These are phyloP conservation scores for Triplophysa dalaica DNA, from an alignment of 2,113 vertebrate genomes.

Conservation along the genomic window DNA sequence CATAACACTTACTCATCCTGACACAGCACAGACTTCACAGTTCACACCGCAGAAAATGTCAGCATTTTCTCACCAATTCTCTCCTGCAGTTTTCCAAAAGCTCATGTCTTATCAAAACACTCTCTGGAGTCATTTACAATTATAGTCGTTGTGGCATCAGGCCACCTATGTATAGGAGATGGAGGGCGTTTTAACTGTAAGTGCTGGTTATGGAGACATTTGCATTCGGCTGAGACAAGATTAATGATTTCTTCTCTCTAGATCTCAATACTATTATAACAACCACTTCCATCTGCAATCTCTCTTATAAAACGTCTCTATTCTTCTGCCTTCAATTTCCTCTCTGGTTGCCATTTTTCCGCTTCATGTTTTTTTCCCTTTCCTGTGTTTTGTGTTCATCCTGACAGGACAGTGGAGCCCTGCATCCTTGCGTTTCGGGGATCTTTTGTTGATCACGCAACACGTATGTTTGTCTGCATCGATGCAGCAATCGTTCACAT, in stretches of 20 bases:
- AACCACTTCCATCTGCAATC: slow-evolving; percentile 2
- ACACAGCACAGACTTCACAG: slow-evolving; percentile 37
- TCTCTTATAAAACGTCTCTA: slow-evolving; percentile 34
- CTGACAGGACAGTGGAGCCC: neutral
- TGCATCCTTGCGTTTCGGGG: too few species aligned
- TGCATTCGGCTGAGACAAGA: slow-evolving; percentile 23
- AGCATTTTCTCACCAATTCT: slow-evolving; percentile 6
- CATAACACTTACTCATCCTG: slow-evolving; percentile 56
- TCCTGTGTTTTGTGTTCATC: slow-evolving; percentile 37
- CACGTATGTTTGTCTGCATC: too few species aligned
- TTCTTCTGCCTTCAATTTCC: slow-evolving; percentile 35
- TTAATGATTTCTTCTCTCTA: slow-evolving; percentile 24
- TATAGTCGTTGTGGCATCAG: slow-evolving; percentile 12
- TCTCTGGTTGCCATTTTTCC: slow-evolving; percentile 12
- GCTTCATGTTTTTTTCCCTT: slow-evolving; percentile 5
- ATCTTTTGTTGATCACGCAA: too few species aligned
- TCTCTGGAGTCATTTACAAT: slow-evolving; percentile 29
- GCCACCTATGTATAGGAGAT: slow-evolving; percentile 18
- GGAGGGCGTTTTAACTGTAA: slow-evolving; percentile 7
- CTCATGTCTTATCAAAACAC: slow-evolving; percentile 25
- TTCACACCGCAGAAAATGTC: slow-evolving; percentile 31
- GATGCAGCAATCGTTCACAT: too few species aligned
- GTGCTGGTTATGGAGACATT: slow-evolving; percentile 14
- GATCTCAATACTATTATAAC: slow-evolving; percentile 9
- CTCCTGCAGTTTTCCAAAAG: slow-evolving; percentile 33